Base-by-base conservation (phyloP, 2,113 vertebrate species). In the Ornithorhynchus anatinus region DNA sequence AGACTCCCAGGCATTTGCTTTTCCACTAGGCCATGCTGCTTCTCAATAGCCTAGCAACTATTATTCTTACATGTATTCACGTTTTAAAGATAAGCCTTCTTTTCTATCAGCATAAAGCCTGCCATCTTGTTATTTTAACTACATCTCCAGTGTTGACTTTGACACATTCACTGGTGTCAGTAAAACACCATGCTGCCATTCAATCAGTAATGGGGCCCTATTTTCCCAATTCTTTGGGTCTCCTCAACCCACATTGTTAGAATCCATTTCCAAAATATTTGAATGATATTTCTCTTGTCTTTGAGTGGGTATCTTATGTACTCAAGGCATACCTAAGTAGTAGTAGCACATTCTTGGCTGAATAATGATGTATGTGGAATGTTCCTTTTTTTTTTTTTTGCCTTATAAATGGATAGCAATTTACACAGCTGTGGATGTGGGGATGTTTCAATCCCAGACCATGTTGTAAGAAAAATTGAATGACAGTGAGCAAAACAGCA, bases 401-500 rank as follows among this genome's bases (percentile, higher is more conserved):
- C 94, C 92, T 93, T 95, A 94, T 95, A 96, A 97, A 95, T 94
- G 92, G 89, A 94, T 94, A 93, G 94, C 94, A 94, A 96, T 96
- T 96, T 96, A 94, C 90, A 95, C 95, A 97, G 96, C 96, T 97
- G 96, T 95, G 95, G 94, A 95, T 94, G 92, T 93, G 96, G 95
- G n/a, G 95, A 98, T 97, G 95, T 96, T 96, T 94, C 94, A 96
- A 95, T 97, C 95, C 94, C 95, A 91, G 89, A 94, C 95, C 91
- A 94, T 94, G 93, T 95, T 96, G 95, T 96, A 96, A 96, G 96
- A 96, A 96, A 97, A 97, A 95, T 96, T 95, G 94, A 96, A 95
- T 94, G 96, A 97, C 95, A 95, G 95, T 95, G 94, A 96, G 94
- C 94, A 94, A 97, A 97, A 97, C 96, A 95, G 96, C 94, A 96